Evolutionary conservation across 2,113 vertebrate genomes (phyloP), one percentile per base, ranked within the genome.

Genomic region (Peromyscus polionotus): DNA sequence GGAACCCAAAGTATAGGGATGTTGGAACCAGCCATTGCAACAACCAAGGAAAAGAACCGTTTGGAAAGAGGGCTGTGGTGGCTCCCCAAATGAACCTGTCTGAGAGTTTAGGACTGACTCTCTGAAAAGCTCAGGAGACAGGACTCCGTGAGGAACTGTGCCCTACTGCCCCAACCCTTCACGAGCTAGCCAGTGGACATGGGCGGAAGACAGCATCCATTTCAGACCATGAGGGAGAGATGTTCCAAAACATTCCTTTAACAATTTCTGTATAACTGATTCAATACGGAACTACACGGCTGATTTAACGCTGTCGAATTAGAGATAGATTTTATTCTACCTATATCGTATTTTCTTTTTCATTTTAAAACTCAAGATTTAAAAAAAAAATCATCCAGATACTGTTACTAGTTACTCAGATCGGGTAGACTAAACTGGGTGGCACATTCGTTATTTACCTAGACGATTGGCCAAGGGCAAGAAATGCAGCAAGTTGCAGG

Each of bases 281-380:
- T 96, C 48, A 67, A 14, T 51, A 80, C 24, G 33, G 11, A 73
- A 31, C 36, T 42, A 68, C 2, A 33, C 36, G 75, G 26, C 16
- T 91, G 57, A 93, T 70, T 91, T 76, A 95, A 95, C n/a, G n/a
- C 2, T 84, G 9, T 59, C 48, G 7, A 48, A 39, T 57, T 51
- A 42, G 33, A 86, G 26, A 68, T 12, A 36, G 42, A 48, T 65
- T 89, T 73, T 90, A 72, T 70, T 76, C 36, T 73, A 57, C 61
- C 33, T 36, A 79, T 84, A 33, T 63, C 42, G 45, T 83, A 54
- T 70, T 72, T 65, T 95, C 67, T 65, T 31, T 88, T 48, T 14
- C 80, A 54, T 54, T 90, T 94, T 54, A 75, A 90, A 93, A 84
- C 67, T 92, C 70, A 87, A 48, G 72, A 48, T 51, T 88, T 51